Evolutionary conservation across 2,113 vertebrate genomes (phyloP).

Genomic region (Perccottus glenii): DNA sequence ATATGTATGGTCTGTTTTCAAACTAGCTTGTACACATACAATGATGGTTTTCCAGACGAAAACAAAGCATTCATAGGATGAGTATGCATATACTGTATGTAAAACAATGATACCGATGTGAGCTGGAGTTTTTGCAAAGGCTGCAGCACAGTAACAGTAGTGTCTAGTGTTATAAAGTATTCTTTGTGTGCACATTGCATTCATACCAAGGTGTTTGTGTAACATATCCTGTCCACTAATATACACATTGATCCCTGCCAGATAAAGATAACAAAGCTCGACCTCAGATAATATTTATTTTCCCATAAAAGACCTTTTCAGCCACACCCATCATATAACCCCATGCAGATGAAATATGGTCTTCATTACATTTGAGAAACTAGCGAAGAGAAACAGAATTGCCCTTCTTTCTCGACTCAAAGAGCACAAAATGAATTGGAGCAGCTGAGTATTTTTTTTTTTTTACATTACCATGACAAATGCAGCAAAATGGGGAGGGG

Average conservation of each 20-base stretch:
- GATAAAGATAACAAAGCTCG: conserved; percentile 76
- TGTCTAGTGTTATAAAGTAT: conserved; percentile 11
- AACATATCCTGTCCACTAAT: conserved; percentile 67
- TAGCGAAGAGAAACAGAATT: conserved; percentile 61
- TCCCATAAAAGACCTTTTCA: conserved; percentile 67
- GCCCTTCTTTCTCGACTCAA: conserved; percentile 72
- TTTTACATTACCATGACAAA: conserved; percentile 69
- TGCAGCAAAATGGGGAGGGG: conserved; percentile 42
- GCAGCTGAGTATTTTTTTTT: conserved; percentile 70
- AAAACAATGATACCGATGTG: too few species aligned
- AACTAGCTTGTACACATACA: too few species aligned
- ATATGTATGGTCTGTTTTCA: too few species aligned
- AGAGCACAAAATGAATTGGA: conserved; percentile 71
- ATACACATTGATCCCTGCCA: conserved; percentile 65
- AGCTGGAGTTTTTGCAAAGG: too few species aligned
- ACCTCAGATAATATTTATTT: conserved; percentile 74
- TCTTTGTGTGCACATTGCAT: conserved; percentile 39
- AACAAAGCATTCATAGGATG: too few species aligned
- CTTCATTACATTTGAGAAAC: conserved; percentile 69
- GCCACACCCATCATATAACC: conserved; percentile 70
- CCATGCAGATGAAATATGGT: conserved; percentile 76
- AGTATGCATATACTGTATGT: too few species aligned
- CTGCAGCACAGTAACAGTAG: background rate
- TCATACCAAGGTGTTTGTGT: conserved; percentile 52
- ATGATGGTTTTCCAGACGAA: too few species aligned